Evolutionary conservation across 2,888 invertebrate species (phyloP).

Genomic region (Ditula angustiorana): DNA sequence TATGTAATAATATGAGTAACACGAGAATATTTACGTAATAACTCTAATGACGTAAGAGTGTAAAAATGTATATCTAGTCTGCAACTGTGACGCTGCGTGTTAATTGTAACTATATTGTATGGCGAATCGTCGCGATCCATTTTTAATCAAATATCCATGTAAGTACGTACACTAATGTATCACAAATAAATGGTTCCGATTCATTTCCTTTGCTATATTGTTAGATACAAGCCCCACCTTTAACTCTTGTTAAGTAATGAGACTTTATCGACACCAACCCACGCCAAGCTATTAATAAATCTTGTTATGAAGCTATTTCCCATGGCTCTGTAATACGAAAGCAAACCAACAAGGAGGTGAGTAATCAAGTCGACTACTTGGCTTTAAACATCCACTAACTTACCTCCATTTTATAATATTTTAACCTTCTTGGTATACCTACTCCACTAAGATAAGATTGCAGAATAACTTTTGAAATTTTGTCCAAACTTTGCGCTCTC

Average conservation of each 20-base stretch:
- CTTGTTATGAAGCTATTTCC: slow-evolving; percentile 22
- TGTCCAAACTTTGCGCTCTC: not conserved
- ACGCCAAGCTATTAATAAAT: slow-evolving; percentile 25
- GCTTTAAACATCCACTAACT: not conserved
- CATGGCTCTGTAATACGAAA: slow-evolving; percentile 15
- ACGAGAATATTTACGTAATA: no score
- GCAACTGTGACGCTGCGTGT: no score
- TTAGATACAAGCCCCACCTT: not conserved
- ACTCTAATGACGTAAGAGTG: no score
- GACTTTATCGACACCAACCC: slow-evolving; percentile 16
- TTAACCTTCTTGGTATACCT: not conserved
- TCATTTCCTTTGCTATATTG: slow-evolving; percentile 9
- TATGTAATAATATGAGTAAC: no score
- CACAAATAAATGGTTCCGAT: no score
- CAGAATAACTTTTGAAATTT: not conserved
- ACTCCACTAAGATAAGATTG: not conserved
- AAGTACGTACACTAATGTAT: no score
- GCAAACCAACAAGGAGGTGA: not conserved
- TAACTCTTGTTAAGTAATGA: slow-evolving; percentile 1
- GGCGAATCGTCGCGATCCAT: no score
- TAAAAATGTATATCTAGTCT: no score
- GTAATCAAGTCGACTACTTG: slow-evolving; percentile 1
- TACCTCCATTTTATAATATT: not conserved
- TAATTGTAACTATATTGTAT: no score
- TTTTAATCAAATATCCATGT: no score